phyloP scores from a whole-genome alignment of 1,140 invertebrate species.

The Euwallacea similis region DNA sequence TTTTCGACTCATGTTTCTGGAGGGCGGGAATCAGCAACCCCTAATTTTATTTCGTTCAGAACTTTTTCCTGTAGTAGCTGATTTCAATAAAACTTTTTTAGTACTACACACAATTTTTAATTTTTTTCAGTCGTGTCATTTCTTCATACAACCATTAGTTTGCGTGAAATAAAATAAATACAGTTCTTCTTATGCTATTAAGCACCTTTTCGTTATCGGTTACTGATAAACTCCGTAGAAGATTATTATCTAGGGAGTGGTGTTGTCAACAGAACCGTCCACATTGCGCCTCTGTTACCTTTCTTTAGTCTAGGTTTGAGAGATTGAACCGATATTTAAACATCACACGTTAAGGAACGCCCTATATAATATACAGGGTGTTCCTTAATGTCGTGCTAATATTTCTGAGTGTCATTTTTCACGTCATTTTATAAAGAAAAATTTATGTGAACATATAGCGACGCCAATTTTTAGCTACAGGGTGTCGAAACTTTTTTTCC shows the following conservation, averaged over 20 bases:
- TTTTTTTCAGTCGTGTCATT: background rate
- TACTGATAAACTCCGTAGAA: background rate
- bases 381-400: no score
- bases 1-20: background rate
- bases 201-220: background rate
- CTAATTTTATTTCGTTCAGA: constrained; percentile 2
- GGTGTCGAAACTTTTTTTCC: no score
- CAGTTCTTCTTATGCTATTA: background rate
- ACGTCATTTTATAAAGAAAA: no score
- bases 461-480: no score
- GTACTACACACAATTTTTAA: background rate
- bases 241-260: background rate
- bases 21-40: background rate
- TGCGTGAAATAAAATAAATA: background rate
- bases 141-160: background rate
- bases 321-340: no score
- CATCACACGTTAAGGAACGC: no score
- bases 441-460: no score
- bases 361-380: no score
- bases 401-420: no score
- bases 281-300: no score
- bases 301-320: no score
- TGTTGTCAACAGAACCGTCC: background rate
- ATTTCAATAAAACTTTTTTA: background rate
- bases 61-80: background rate